Evolutionary conservation across 2,797 vertebrate species (phyloP), one percentile per base, ranked within the genome.

Genomic region (Sebastes iracundus): DNA sequence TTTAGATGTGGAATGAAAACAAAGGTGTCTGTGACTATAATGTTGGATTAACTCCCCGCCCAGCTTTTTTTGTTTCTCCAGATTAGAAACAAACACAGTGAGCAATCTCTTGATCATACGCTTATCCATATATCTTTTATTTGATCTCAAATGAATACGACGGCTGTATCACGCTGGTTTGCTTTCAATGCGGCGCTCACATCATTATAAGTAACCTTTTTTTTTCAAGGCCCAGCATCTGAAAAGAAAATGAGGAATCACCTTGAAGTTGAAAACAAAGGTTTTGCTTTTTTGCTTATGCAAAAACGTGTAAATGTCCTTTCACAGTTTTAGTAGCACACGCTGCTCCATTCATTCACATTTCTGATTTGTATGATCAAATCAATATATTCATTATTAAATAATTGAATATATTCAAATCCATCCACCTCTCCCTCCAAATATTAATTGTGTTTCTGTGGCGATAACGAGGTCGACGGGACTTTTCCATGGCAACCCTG

Each of bases 61-160:
- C 8, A 46, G 46, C 42, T 23, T 28, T 38, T 7, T 72, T 49
- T 22, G 32, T 77, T 84, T 69, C 52, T 58, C 42, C 55, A 72
- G 72, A 85, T 83, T 75, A 62, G 32, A 60, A 84, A 84, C 75
- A 74, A 83, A 90, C 84, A 84, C 46, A 16, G 69, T 30, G 28
- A 88, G 27, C 66, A 20, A 64, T 79, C 62, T 72, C 68, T 22
- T 77, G 82, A 88, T 85, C 72, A 77, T 32, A 71, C 16, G 28
- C 33, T 58, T 77, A 22, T 75, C 62, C 73, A 86, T 82, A 58
- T 72, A 72, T 67, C 52, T 75, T 77, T 71, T 61, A 79, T 87
- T 85, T 92, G 81, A 90, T 88, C 88, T 91, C 71, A 73, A 68
- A 72, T 65, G 27, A 80, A 84, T 55, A 66, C 75, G 77, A 83